These are phyloP conservation scores for Psittacula derbiana DNA, from an alignment of 2,797 vertebrate species.

Conservation along the genomic window DNA sequence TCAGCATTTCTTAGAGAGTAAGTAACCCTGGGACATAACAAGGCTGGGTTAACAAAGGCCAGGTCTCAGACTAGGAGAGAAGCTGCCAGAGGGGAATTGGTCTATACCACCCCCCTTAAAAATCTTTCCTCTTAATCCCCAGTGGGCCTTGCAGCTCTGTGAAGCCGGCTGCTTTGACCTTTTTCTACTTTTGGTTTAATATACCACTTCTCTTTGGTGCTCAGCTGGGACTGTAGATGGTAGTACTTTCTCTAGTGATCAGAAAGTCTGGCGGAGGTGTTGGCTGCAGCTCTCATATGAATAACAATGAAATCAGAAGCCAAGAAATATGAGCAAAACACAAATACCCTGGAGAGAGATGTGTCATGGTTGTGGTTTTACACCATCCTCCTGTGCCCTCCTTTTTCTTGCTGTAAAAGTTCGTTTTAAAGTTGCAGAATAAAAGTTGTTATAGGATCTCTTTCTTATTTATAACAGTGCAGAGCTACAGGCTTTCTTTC, in stretches of 20 bases:
- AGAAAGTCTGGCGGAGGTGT: background rate
- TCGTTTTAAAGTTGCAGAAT: background rate
- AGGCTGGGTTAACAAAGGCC: background rate
- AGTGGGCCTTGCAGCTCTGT: background rate
- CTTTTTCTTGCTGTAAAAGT: background rate
- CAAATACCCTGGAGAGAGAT: background rate
- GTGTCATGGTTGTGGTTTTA: background rate
- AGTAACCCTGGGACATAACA: background rate
- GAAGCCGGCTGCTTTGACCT: background rate
- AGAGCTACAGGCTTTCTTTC: background rate
- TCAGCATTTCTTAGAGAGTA: background rate
- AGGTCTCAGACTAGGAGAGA: background rate
- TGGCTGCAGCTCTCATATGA: background rate
- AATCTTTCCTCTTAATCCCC: background rate
- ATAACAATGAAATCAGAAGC: background rate
- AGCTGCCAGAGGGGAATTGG: background rate
- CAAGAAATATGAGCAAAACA: background rate
- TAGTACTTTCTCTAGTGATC: background rate
- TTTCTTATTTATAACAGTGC: background rate
- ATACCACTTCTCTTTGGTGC: background rate
- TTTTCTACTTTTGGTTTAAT: background rate
- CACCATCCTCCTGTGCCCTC: background rate
- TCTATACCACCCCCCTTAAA: background rate
- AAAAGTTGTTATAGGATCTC: background rate
- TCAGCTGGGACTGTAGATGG: background rate